Evolutionary conservation across 1,140 invertebrate genomes (phyloP).

Genomic region (Meloidogyne hapla): DNA sequence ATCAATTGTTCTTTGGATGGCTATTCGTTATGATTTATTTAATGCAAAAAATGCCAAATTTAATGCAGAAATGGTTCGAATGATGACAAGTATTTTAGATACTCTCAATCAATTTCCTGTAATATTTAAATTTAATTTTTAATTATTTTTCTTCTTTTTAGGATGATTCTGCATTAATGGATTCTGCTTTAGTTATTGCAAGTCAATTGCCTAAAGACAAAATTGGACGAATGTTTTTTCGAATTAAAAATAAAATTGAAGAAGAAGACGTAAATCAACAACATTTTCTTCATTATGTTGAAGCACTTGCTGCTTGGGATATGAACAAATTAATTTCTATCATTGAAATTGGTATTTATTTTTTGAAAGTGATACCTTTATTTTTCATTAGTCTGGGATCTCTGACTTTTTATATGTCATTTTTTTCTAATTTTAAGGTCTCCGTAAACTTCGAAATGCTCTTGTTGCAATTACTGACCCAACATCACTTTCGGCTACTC

Average conservation of each 20-base stretch:
- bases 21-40: conserved; percentile 32
- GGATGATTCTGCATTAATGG: conserved; percentile 25
- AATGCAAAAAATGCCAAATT: conserved; percentile 14
- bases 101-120: conserved; percentile 26
- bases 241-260: conserved; percentile 21
- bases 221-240: conserved; percentile 22
- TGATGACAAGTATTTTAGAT: conserved; percentile 31
- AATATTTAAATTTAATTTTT: conserved; percentile 2
- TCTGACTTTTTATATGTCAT: not conserved
- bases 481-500: not conserved
- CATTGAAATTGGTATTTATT: conserved; percentile 15
- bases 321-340: conserved; percentile 28
- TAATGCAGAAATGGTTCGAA: conserved; percentile 13
- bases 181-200: conserved; percentile 34
- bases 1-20: conserved; percentile 33
- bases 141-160: not conserved
- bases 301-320: conserved; percentile 37
- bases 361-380: not conserved
- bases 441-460: conserved; percentile 17
- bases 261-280: conserved; percentile 4
- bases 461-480: conserved; percentile 11
- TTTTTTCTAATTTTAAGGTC: conserved; percentile 7
- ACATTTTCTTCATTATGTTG: conserved; percentile 35
- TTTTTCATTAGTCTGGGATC: not conserved
- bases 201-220: conserved; percentile 33